Evolutionary conservation across 2,113 vertebrate species (phyloP), one percentile per base, ranked within the genome.

Genomic region (Gallinago jamesoni): DNA sequence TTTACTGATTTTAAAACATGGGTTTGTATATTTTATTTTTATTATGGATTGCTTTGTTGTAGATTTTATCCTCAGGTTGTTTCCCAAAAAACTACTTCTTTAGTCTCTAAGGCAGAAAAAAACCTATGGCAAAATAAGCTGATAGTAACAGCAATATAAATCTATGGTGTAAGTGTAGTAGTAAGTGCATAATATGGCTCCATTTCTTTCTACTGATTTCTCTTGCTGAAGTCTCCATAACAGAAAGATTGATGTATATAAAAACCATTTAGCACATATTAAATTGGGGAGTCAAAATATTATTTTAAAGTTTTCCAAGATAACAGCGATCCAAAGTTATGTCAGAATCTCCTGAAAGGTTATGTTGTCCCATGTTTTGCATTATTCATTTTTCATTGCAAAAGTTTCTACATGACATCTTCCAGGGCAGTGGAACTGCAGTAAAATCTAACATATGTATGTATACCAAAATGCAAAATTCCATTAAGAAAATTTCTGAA

Each of bases 1-100:
- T 57, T 89, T 89, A 77, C 52, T 84, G 56, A 37, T 92, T 70
- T 86, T 67, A 57, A 78, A 81, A 23, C 37, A 12, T 3, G 10
- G 1, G 7, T 91, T 77, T 88, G 31, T 92, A 14, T 84, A 53
- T 92, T 95, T 92, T 86, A 41, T 92, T 90, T 86, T 90, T 84
- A 57, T 88, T 84, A 88, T 39, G n/a, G 28, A 70, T 90, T 84
- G 64, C 16, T 84, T 91, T 91, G 63, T 47, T 77, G 64, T 57
- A 18, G 15, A 48, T 60, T 92, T 89, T 89, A 39, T 94, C 73
- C 86, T 94, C 91, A 63, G 47, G 52, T 87, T 89, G 60, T 87
- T 90, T 89, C 52, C 55, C 52, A 72, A 6, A 48, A 76, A 84
- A 78, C 35, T 57, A 47, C 30, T 78, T 47, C 53, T 63, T 66